These are phyloP conservation scores for Pomatorhinus ruficollis DNA, from an alignment of 2,113 vertebrate species.

Conservation along the genomic window DNA sequence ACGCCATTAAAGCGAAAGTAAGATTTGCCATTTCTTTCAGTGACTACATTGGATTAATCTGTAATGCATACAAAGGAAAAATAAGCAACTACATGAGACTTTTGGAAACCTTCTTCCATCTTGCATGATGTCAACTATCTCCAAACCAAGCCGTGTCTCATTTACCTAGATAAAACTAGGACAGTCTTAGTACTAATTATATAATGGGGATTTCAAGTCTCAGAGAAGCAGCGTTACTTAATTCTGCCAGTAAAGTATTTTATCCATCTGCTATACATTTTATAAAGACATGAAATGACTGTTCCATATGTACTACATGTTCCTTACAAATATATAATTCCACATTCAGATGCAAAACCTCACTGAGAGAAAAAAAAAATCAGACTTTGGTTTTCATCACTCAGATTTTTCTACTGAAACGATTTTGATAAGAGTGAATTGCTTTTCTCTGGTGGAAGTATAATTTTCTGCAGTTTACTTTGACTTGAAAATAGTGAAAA, in stretches of 20 bases:
- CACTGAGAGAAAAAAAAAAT: not conserved
- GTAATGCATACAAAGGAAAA: not conserved
- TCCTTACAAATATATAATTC: not conserved
- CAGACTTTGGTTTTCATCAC: constrained; percentile 5
- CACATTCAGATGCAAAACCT: constrained; percentile 16
- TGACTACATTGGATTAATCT: not conserved
- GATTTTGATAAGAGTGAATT: not conserved
- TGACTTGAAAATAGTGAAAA: not conserved
- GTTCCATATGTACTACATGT: not conserved
- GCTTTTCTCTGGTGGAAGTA: not conserved
- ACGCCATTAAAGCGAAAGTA: not conserved
- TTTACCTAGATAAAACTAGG: not conserved
- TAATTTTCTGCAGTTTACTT: not conserved
- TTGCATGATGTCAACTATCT: not conserved
- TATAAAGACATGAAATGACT: not conserved
- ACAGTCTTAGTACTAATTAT: not conserved
- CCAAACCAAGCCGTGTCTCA: not conserved
- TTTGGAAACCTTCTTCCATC: not conserved
- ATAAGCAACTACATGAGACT: not conserved
- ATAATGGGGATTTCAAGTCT: not conserved
- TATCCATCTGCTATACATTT: not conserved
- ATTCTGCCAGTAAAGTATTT: not conserved
- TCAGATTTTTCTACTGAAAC: constrained; percentile 12
- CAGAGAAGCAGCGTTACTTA: not conserved
- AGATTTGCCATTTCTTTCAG: not conserved